phyloP scores from a whole-genome alignment of 2,888 invertebrate species.

The Hydraecia micacea region DNA sequence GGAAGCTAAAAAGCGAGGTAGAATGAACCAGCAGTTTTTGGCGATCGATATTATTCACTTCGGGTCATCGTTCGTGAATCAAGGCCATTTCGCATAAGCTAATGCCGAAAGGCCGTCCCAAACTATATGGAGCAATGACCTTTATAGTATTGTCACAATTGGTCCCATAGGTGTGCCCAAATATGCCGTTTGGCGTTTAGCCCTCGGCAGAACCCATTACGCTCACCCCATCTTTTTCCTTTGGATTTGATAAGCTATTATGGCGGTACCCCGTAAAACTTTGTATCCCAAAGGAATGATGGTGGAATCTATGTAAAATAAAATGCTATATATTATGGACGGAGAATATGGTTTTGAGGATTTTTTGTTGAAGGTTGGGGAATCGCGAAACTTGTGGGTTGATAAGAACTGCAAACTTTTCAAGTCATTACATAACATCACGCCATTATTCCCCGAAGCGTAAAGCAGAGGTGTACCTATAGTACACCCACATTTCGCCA shows the following conservation, averaged over 20 bases:
- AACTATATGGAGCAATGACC: constrained; percentile 57
- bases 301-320: neutral
- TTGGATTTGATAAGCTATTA: constrained; percentile 17
- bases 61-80: constrained; percentile 64
- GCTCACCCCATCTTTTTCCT: constrained; percentile 24
- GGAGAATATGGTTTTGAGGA: neutral
- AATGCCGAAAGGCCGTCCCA: constrained; percentile 58
- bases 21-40: constrained; percentile 39
- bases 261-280: constrained; percentile 4
- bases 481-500: neutral
- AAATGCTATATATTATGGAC: neutral
- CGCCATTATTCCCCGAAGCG: neutral
- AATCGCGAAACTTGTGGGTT: neutral
- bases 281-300: constrained; percentile 1
- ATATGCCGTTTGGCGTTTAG: constrained; percentile 22
- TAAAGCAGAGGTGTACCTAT: neutral
- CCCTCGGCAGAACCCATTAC: constrained; percentile 27
- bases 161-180: constrained; percentile 32
- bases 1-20: constrained; percentile 17
- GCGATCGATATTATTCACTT: constrained; percentile 64
- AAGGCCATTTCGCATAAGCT: constrained; percentile 60
- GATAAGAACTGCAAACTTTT: constrained; percentile 2
- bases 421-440: constrained; percentile 6
- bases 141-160: constrained; percentile 34
- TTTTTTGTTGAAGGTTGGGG: neutral